Conservation (phyloP, 2,797 vertebrate genomes). For the Gambusia yucatana region DNA sequence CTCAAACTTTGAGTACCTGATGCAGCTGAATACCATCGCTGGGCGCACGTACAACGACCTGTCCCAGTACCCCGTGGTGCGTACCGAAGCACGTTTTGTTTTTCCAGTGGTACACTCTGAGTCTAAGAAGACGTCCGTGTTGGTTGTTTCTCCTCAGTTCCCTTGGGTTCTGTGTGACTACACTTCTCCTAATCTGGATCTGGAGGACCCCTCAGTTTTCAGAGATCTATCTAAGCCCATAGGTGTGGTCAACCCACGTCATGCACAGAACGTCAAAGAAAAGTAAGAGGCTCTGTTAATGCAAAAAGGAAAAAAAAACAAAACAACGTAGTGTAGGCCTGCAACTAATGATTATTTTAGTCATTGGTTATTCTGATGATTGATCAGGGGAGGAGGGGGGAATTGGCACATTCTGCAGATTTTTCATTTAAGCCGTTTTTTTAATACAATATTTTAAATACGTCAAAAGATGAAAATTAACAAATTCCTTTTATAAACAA, state of each 20-base stretch:
- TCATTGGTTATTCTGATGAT: too few relatives aligned
- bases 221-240: slow-evolving; percentile 97
- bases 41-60: slow-evolving; percentile 97
- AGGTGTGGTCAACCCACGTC: slow-evolving; percentile 92
- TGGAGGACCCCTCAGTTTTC: slow-evolving; percentile 88
- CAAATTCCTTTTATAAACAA: too few relatives aligned
- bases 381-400: too few relatives aligned
- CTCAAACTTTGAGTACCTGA: slow-evolving; percentile 98
- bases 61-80: slow-evolving; percentile 97
- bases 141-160: slow-evolving; percentile 80
- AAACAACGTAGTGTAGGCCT: too few relatives aligned
- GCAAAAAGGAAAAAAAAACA: not conserved
- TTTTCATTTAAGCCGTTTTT: too few relatives aligned
- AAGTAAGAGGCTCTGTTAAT: slow-evolving; percentile 85
- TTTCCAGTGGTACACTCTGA: too few relatives aligned
- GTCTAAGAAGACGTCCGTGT: slow-evolving; percentile 8
- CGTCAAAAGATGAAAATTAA: too few relatives aligned
- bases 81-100: slow-evolving; percentile 17
- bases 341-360: too few relatives aligned
- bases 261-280: slow-evolving; percentile 92
- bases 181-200: slow-evolving; percentile 86
- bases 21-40: slow-evolving; percentile 96
- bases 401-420: too few relatives aligned
- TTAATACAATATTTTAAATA: too few relatives aligned
- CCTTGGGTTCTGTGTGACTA: slow-evolving; percentile 96